These are phyloP conservation scores for Fregata magnificens DNA, from an alignment of 2,113 vertebrate genomes.

Conservation along the genomic window DNA sequence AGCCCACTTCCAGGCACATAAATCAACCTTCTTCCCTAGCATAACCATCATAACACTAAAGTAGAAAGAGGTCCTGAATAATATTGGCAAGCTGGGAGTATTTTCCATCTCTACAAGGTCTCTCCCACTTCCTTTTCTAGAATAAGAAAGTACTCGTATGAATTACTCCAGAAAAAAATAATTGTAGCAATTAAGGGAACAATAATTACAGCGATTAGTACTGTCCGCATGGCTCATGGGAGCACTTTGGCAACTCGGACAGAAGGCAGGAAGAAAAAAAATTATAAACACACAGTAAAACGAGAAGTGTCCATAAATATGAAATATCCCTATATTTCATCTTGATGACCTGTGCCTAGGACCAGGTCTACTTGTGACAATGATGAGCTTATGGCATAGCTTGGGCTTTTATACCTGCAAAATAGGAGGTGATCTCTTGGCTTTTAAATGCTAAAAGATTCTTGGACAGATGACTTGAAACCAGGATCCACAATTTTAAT, in stretches of 20 bases:
- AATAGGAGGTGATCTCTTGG: background rate
- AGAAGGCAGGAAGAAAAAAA: background rate
- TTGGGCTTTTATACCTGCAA: background rate
- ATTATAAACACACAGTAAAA: background rate
- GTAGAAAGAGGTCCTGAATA: background rate
- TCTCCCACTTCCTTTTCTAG: background rate
- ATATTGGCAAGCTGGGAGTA: background rate
- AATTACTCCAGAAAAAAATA: background rate
- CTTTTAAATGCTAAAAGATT: background rate
- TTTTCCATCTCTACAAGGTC: background rate
- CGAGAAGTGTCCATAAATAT: background rate
- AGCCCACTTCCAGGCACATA: background rate
- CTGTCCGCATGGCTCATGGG: background rate
- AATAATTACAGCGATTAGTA: constrained; percentile 36
- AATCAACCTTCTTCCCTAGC: background rate
- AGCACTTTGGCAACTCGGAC: background rate
- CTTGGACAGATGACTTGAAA: background rate
- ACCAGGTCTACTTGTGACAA: background rate
- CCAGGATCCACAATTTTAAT: background rate
- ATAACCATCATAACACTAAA: background rate
- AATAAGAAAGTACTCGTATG: background rate
- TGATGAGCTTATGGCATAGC: background rate
- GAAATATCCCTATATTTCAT: background rate
- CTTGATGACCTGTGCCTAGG: background rate
- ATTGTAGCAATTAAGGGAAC: background rate